Conservation (phyloP, 2,888 invertebrate genomes). For the Cataglyphis albicans region DNA sequence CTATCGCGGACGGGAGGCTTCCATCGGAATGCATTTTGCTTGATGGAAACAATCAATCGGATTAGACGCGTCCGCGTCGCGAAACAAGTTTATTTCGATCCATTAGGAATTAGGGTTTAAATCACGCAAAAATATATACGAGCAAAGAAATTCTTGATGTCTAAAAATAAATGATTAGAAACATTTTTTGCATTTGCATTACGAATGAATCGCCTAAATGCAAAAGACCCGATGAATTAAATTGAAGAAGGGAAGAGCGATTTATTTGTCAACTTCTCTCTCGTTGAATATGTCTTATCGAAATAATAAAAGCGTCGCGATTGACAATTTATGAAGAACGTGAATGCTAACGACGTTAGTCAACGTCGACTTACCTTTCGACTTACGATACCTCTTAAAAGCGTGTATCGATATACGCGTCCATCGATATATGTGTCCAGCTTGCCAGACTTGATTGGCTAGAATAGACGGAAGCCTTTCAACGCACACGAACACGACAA, state of each 20-base stretch:
- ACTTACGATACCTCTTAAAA: constrained; percentile 44
- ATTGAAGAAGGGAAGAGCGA: constrained; percentile 21
- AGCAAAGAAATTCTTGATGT: constrained; percentile 9
- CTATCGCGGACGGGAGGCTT: neutral
- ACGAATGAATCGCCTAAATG: constrained; percentile 2
- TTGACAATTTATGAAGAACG: constrained; percentile 46
- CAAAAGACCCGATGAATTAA: constrained; percentile 16
- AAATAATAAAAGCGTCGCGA: constrained; percentile 41
- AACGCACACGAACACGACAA: constrained; percentile 39
- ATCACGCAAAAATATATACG: neutral
- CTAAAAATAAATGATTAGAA: neutral
- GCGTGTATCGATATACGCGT: constrained; percentile 6
- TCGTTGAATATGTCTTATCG: constrained; percentile 29
- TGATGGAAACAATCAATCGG: constrained; percentile 51
- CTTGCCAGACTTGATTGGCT: constrained; percentile 42
- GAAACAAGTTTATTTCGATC: constrained; percentile 29
- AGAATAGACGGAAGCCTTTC: constrained; percentile 49
- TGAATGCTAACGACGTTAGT: constrained; percentile 28
- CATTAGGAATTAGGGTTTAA: constrained; percentile 47
- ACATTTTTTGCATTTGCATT: neutral
- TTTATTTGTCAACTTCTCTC: constrained; percentile 43
- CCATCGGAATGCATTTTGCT: constrained; percentile 43
- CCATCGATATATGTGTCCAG: neutral
- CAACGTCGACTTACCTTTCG: constrained; percentile 18
- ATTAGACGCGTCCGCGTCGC: constrained; percentile 23